These are phyloP conservation scores for Andinoacara biseriatus DNA, from an alignment of 2,113 vertebrate genomes.

Conservation along the genomic window DNA sequence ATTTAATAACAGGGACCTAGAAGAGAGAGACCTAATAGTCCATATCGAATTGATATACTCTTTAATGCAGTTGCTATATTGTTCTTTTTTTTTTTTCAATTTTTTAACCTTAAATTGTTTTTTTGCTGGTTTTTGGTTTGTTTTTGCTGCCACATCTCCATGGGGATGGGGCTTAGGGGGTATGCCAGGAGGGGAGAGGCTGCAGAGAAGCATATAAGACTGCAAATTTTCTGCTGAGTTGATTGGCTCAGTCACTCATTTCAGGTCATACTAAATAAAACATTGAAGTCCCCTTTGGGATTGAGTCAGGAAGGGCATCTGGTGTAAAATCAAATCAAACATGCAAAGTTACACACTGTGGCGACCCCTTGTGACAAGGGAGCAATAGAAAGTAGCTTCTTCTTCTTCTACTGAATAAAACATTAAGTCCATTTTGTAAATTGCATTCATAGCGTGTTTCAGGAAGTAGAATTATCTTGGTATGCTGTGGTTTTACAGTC, in stretches of 20 bases:
- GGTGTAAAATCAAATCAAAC: background rate
- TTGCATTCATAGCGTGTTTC: background rate
- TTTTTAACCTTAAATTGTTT: background rate
- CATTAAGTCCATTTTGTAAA: background rate
- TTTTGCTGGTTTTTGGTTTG: background rate
- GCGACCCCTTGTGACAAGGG: background rate
- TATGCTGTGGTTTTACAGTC: background rate
- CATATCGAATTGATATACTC: no score
- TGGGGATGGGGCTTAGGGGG: background rate
- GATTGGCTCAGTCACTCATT: background rate
- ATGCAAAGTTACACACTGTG: background rate
- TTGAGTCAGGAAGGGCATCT: background rate
- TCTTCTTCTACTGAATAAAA: background rate
- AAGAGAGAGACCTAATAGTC: no score
- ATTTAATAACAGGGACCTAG: no score
- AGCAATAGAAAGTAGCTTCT: background rate
- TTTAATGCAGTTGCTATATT: no score
- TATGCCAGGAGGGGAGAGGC: background rate
- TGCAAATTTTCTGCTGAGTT: background rate
- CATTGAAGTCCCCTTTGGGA: background rate
- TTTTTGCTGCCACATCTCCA: background rate
- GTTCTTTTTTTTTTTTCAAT: background rate
- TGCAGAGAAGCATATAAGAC: background rate
- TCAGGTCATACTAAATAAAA: background rate
- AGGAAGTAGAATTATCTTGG: background rate